Evolutionary conservation across 2,113 vertebrate species (phyloP), one percentile per base, ranked within the genome.

Genomic region (Vombatus ursinus): DNA sequence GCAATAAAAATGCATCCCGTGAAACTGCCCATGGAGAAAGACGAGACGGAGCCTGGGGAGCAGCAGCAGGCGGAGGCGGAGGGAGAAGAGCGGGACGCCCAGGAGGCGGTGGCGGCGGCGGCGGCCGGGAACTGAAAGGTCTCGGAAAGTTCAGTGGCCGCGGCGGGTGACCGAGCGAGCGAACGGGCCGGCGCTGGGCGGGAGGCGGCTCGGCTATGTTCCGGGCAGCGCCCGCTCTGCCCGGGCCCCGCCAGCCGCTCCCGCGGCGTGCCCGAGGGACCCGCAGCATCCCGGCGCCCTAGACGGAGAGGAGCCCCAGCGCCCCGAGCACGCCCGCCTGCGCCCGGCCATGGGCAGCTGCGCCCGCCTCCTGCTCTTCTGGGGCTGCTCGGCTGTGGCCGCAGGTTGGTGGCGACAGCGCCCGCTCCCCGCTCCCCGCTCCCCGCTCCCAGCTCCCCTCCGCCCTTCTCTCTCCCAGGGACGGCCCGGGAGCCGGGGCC

Each of bases 361-460:
- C 97, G 98, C 97, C 96, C 97, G 44, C 96, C 97, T 96, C 95
- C 97, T 97, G 96, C 97, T 95, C 96, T 93, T 98, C 96, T 96
- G 97, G 97, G 92, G 96, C 98, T 97, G 96, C 96, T 98, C 97
- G 22, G 97, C 97, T 28, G 92, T 98, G 93, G 98, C 97, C 97
- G 98, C 98, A 98, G 98, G 98, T 98, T 98, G 98, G 98, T 99
- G 96, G 96, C 84, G 96, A 94, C 97, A 89, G 94, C 47, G 96
- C 97, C 49, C 94, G 97, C 91, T 96, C 98, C 97, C 96, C 95
- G 96, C 94, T 95, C 92, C 97, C 96, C 95, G 96, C 94, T 95
- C 92, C 89, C 93, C 95, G 94, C 94, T 52, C 16, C 89, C 93
- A 94, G 95, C 94, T 19, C 51, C 51, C 19, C 44, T 24, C 3